Evolutionary conservation across 2,888 invertebrate species (phyloP), one percentile per base, ranked within the genome.

Genomic region (Xestia c-nigrum): DNA sequence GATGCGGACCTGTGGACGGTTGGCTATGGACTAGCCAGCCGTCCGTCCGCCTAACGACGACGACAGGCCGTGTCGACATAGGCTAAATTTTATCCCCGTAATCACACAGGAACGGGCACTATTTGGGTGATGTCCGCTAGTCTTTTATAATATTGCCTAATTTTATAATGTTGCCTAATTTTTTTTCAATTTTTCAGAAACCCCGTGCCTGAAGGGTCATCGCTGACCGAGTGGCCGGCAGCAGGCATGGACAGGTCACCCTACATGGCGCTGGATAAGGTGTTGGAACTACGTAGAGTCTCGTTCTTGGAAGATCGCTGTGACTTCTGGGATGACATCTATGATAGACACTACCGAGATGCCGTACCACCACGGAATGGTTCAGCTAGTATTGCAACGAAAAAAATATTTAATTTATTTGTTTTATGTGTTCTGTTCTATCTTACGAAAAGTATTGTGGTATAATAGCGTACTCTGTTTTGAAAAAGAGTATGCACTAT

Each of bases 301-400:
- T 12, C 55, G 5, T 68, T 89, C 24, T 70, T 89, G 43, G 81
- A 88, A 52, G 72, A 88, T 52, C 87, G 91, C 40, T 65, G 74
- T 43, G 63, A 57, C 5, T 89, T 91, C 65, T 91, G 90, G 91
- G 87, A 88, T 9, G 69, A 76, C 9, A 89, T 91, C 43, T 91
- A 91, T 52, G 72, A 86, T 12, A 79, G 81, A 68, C 76, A 90
- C 75, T 89, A 90, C 72, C 75, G 70, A 1, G 50, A 76, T 10
- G 81, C 88, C 2, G 43, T 76, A 3, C 79, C 85, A 3, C 87
- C 86, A 10, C 38, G n/a, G 3, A 38, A 31, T 21, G 31, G 31
- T 43, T 61, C n/a, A 43, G 1, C 5, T 5, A 52, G 10, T 52
- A 52, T 21, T 9, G 52, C 21, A 4, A 9, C 52, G 19, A 52